Percentiles rank a stretch among this genome's conserved stretches.
These are phyloP conservation scores for Carcharodon carcharias DNA, from an alignment of 2,797 vertebrate genomes.

Conservation along the genomic window DNA sequence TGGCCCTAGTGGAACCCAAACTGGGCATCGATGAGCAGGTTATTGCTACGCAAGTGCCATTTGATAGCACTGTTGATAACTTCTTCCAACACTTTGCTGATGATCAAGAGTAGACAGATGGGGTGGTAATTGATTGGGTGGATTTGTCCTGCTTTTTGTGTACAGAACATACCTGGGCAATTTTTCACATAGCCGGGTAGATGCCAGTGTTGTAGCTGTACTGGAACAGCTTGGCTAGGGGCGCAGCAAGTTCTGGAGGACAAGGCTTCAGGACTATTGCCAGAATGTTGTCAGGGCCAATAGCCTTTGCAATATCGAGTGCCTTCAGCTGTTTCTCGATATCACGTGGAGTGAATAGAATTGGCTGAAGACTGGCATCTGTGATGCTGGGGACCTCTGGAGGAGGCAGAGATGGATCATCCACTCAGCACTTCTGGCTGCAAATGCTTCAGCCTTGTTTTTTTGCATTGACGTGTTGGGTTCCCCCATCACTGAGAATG, in stretches of 20 bases:
- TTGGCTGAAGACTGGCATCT: not conserved
- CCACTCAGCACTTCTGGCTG: not conserved
- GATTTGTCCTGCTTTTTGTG: too few relatives aligned
- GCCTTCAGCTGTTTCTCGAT: not conserved
- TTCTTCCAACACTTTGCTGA: too few relatives aligned
- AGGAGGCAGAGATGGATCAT: not conserved
- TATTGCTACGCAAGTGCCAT: too few relatives aligned
- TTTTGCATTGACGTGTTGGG: not conserved
- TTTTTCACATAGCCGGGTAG: too few relatives aligned
- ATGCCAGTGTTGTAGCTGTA: too few relatives aligned
- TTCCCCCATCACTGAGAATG: not conserved
- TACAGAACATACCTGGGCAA: too few relatives aligned
- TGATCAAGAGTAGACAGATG: too few relatives aligned
- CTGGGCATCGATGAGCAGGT: too few relatives aligned
- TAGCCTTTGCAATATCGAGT: not conserved
- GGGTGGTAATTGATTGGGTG: too few relatives aligned
- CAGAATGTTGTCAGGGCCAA: not conserved
- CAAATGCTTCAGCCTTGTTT: not conserved
- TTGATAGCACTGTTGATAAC: too few relatives aligned
- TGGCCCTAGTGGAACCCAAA: too few relatives aligned
- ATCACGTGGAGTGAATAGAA: not conserved
- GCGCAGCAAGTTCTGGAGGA: not conserved
- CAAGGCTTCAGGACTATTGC: not conserved
- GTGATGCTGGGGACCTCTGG: not conserved
- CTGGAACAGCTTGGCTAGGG: not conserved